Percentiles rank a stretch among this genome's conserved stretches.
These are phyloP conservation scores for Lanistes nyassanus DNA, from an alignment of 1,140 invertebrate genomes.

Conservation along the genomic window DNA sequence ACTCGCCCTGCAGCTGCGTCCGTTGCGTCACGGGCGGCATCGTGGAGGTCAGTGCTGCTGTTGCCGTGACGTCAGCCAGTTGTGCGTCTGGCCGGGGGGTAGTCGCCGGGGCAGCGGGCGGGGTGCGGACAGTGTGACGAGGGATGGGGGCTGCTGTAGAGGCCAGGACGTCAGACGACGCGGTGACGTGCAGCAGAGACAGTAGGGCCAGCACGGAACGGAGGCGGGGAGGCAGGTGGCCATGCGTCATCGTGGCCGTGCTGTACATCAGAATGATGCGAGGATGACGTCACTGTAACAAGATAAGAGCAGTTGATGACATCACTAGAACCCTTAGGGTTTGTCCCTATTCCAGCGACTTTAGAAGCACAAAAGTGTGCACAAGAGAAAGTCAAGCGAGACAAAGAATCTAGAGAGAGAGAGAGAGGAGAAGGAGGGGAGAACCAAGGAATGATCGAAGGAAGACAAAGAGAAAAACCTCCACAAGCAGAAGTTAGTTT, in stretches of 20 bases:
- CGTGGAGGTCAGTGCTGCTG: neutral
- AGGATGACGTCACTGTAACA: neutral
- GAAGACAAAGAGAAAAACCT: no score
- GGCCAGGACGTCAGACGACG: neutral
- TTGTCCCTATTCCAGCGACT: no score
- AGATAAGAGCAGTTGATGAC: neutral
- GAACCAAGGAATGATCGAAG: no score
- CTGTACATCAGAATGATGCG: neutral
- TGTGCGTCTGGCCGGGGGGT: neutral
- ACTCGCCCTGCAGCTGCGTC: neutral
- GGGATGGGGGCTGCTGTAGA: neutral
- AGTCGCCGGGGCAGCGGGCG: constrained; percentile 4
- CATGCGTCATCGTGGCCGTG: no score
- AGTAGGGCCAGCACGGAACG: no score
- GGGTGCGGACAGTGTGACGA: neutral
- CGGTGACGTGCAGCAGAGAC: neutral
- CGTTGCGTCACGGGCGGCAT: neutral
- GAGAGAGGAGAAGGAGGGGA: constrained; percentile 1
- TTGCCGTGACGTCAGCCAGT: neutral
- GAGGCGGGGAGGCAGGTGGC: no score
- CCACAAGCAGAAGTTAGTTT: no score
- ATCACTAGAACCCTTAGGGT: neutral
- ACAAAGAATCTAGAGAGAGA: neutral
- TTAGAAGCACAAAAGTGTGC: neutral
- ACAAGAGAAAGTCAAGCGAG: neutral